Conservation (phyloP, 2,113 vertebrate genomes). For the Poecile atricapillus region DNA sequence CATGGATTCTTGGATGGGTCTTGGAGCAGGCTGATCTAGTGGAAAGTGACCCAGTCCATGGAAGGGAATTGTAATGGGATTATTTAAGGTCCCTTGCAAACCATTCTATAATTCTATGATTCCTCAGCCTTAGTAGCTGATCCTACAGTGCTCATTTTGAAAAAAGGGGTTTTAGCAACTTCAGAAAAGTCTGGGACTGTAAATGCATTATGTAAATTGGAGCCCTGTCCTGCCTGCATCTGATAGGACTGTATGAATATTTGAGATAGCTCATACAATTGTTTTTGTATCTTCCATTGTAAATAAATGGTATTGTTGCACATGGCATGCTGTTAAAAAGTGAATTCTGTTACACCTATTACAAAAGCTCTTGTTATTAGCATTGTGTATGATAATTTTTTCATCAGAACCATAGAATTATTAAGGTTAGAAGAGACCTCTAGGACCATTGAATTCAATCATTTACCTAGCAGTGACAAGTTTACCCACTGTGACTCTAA, state of each 20-base stretch:
- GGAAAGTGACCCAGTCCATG: background rate
- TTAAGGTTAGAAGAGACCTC: background rate
- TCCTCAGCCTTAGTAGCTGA: background rate
- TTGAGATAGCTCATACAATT: background rate
- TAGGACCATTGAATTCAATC: background rate
- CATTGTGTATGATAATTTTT: rapidly evolving
- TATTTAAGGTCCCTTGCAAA: background rate
- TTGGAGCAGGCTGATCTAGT: background rate
- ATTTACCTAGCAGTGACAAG: background rate
- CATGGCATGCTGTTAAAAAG: background rate
- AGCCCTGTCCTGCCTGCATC: rapidly evolving
- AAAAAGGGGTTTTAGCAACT: background rate
- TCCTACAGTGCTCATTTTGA: background rate
- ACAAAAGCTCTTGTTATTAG: background rate
- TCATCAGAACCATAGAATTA: background rate
- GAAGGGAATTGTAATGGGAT: rapidly evolving
- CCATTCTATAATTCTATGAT: background rate
- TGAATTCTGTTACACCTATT: background rate
- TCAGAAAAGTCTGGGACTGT: background rate
- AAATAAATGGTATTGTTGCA: background rate
- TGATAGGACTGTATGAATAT: background rate
- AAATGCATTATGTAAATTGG: background rate
- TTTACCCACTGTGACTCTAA: background rate
- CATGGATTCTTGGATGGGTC: background rate
- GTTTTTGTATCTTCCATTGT: background rate